phyloP scores from a whole-genome alignment of 92 coral and sea anemone species.

The Montipora capitata region DNA sequence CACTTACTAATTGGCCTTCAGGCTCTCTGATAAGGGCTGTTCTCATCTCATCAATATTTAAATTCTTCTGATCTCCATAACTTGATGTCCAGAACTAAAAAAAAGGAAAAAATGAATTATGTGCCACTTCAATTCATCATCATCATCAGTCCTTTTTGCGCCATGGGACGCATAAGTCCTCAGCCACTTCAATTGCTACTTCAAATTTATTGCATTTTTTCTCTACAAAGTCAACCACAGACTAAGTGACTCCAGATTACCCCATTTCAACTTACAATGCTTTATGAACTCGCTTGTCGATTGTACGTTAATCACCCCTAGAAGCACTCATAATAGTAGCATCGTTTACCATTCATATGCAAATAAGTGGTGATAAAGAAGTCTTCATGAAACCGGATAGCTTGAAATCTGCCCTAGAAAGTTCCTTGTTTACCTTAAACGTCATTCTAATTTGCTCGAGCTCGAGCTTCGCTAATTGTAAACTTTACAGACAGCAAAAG shows the following conservation, averaged over 20 bases:
- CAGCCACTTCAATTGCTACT: background rate
- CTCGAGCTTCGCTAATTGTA: too few relatives aligned
- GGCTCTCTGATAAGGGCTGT: conserved; percentile 52
- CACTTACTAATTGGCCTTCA: conserved; percentile 14
- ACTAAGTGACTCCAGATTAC: conserved; percentile 30
- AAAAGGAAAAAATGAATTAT: background rate
- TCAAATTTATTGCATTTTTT: conserved; percentile 49
- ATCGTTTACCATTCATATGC: too few relatives aligned
- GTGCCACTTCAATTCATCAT: background rate
- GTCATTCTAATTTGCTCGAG: too few relatives aligned
- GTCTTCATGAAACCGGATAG: too few relatives aligned
- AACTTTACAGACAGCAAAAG: too few relatives aligned
- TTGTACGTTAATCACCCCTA: background rate
- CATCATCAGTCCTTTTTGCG: too few relatives aligned
- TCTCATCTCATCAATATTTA: conserved; percentile 65
- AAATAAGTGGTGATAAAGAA: too few relatives aligned
- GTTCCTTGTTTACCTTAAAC: too few relatives aligned
- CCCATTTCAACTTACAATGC: conserved; percentile 43
- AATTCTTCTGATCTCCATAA: conserved; percentile 3
- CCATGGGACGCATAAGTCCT: too few relatives aligned
- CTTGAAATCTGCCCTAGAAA: too few relatives aligned
- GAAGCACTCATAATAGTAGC: too few relatives aligned
- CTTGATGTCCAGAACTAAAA: background rate
- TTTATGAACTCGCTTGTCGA: conserved; percentile 29
- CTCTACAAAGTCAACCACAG: conserved; percentile 49